Conservation (phyloP, 2,113 vertebrate species). For the Galbula dea region DNA sequence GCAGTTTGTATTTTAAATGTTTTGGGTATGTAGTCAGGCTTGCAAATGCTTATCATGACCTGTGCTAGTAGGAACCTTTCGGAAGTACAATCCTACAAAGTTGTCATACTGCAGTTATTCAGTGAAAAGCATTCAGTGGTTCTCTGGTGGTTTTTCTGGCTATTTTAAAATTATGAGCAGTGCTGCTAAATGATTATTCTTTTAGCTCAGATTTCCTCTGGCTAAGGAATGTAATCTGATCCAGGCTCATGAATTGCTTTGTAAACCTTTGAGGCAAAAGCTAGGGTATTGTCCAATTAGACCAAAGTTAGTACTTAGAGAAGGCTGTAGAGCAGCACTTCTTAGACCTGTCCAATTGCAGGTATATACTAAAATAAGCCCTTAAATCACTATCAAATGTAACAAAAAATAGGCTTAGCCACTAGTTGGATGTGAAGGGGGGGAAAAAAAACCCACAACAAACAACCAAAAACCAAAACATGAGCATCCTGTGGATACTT, state of each 20-base stretch:
- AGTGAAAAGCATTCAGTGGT: not conserved
- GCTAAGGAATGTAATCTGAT: not conserved
- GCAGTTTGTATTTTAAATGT: not conserved
- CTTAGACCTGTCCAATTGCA: not conserved
- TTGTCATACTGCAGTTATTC: not conserved
- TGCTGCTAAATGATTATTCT: not conserved
- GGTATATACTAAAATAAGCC: not conserved
- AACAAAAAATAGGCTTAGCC: not conserved
- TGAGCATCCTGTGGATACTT: not conserved
- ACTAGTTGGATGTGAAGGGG: not conserved
- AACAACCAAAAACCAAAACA: not conserved
- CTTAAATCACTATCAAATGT: not conserved
- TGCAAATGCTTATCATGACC: rapidly evolving
- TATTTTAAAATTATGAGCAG: not conserved
- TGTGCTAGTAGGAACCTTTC: not conserved
- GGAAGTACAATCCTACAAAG: rapidly evolving
- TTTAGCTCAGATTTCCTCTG: not conserved
- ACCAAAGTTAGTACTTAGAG: not conserved
- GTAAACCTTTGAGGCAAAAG: not conserved
- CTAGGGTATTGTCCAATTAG: not conserved
- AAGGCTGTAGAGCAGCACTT: not conserved
- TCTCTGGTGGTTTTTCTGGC: not conserved
- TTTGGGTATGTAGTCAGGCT: not conserved
- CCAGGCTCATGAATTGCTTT: not conserved
- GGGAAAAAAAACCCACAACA: not conserved